phyloP scores from a whole-genome alignment of 2,888 invertebrate genomes.

The Polylopha cassiicola region DNA sequence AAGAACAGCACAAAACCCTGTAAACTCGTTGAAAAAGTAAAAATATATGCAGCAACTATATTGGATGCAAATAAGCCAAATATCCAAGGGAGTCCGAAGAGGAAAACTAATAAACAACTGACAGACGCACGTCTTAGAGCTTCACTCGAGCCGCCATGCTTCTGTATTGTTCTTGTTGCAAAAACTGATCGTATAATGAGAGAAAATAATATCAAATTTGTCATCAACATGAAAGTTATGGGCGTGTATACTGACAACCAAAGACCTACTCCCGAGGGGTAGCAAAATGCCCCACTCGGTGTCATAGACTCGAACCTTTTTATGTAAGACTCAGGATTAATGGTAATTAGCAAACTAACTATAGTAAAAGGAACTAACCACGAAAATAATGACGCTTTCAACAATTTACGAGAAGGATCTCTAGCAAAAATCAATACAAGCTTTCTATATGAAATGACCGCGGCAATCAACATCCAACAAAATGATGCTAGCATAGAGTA shows the following conservation, averaged over 20 bases:
- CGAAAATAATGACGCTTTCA: constrained; percentile 71
- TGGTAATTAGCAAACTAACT: constrained; percentile 40
- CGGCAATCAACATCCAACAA: constrained; percentile 79
- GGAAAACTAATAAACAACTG: constrained; percentile 61
- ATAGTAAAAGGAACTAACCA: constrained; percentile 69
- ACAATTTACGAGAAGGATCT: constrained; percentile 62
- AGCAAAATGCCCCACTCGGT: constrained; percentile 45
- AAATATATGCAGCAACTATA: constrained; percentile 57
- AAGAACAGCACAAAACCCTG: constrained; percentile 68
- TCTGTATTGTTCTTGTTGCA: constrained; percentile 38
- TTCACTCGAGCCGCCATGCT: constrained; percentile 41
- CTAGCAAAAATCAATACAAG: constrained; percentile 76
- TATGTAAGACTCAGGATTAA: constrained; percentile 44
- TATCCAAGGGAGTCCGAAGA: constrained; percentile 66
- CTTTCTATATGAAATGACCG: constrained; percentile 75
- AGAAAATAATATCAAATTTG: constrained; percentile 62
- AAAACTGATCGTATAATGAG: constrained; percentile 53
- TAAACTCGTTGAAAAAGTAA: constrained; percentile 60
- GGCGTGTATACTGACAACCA: constrained; percentile 62
- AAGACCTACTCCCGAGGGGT: constrained; percentile 53
- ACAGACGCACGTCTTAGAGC: constrained; percentile 54
- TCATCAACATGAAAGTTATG: constrained; percentile 46
- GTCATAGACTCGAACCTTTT: constrained; percentile 28
- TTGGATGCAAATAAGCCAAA: constrained; percentile 46
- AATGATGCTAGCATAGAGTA: constrained; percentile 78